Evolutionary conservation across 2,797 vertebrate genomes (phyloP), one percentile per base, ranked within the genome.

Genomic region (Cirrhinus mrigala): DNA sequence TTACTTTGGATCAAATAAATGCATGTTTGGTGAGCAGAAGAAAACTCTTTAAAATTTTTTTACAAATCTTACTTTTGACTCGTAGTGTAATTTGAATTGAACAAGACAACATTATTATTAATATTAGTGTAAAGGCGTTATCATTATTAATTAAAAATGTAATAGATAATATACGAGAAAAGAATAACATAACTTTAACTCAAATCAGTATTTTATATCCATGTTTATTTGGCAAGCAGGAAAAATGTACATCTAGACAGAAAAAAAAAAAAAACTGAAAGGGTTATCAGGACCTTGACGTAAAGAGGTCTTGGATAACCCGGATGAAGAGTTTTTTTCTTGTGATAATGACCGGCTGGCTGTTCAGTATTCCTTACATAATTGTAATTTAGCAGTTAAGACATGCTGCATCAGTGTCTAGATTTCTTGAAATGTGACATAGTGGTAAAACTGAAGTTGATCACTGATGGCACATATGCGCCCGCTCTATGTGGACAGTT

Each of bases 371-470:
- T 33, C 56, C 56, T 62, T 50, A 52, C 18, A 80, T 80, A 68
- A 68, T n/a, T 80, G 78, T 10, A 27, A 33, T 80, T 80, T 68
- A 80, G 37, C 33, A 24, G 75, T 78, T 60, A 44, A 78, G n/a
- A 66, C 16, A 24, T 64, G 44, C 9, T 60, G 40, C 24, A 48
- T 44, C 9, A 14, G 74, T 79, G 60, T 79, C 24, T 33, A 22
- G 12, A 56, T 74, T 82, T 48, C 16, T 75, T 52, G 12, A 84
- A 54, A 84, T 54, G 70, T 50, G 48, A 54, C 20, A 50, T 20
- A 24, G 50, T n/a, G 46, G 27, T 69, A 60, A 56, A 74, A 27
- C 60, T 40, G 5, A 11, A 54, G 44, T 33, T 74, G 6, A 50
- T 54, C 24, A 77, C 62, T 68, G 78, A 54, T 27, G 44, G 4